Evolutionary conservation across 1,140 invertebrate genomes (phyloP).

Genomic region (Drosophila lini): DNA sequence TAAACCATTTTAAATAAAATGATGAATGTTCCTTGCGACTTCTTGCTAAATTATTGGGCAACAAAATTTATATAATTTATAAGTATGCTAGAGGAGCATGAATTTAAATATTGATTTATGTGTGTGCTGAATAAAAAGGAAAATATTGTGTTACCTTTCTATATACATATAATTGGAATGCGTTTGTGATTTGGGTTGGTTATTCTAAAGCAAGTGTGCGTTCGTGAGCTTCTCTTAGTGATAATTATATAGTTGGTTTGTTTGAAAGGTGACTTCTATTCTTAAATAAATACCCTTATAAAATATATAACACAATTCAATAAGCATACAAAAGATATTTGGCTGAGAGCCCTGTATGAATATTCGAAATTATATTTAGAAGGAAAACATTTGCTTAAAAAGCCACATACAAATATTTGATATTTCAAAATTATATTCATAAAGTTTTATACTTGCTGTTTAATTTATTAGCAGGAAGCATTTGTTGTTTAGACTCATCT

Average conservation of each 20-base stretch:
- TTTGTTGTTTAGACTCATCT: not conserved
- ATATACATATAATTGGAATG: not conserved
- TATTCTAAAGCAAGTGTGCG: not conserved
- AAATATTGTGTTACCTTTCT: not conserved
- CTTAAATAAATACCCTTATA: not conserved
- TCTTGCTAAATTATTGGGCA: constrained; percentile 22
- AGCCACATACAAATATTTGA: not conserved
- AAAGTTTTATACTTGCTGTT: not conserved
- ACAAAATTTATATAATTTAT: constrained; percentile 33
- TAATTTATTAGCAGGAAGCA: constrained; percentile 10
- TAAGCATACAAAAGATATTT: too few species aligned
- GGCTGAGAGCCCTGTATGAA: not conserved
- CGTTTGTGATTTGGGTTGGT: not conserved
- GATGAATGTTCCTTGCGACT: constrained; percentile 6
- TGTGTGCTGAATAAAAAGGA: not conserved
- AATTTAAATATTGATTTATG: constrained; percentile 30
- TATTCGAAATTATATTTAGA: not conserved
- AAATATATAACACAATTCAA: not conserved
- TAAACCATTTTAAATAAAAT: constrained; percentile 4
- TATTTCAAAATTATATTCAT: not conserved
- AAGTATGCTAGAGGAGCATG: constrained; percentile 6
- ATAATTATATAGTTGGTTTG: not conserved
- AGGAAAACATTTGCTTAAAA: not conserved
- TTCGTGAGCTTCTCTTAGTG: not conserved
- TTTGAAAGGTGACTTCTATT: not conserved